Conservation (phyloP, 2,888 invertebrate species). For the Eupithecia subumbrata region DNA sequence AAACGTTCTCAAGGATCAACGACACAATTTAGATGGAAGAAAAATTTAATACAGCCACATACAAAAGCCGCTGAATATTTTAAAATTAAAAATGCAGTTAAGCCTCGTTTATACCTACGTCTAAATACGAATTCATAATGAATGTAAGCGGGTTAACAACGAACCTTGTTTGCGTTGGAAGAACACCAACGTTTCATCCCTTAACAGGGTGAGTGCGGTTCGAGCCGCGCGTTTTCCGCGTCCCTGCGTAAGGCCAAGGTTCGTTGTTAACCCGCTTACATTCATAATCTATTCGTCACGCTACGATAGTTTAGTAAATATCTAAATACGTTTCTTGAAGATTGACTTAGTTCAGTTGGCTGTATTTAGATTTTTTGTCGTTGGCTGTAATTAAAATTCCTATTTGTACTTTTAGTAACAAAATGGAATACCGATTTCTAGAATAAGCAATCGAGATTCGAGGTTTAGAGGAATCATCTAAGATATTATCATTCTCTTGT, state of each 20-base stretch:
- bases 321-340: neutral
- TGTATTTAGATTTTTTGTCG: neutral
- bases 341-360: neutral
- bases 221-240: too few relatives aligned
- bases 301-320: neutral
- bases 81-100: neutral
- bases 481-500: neutral
- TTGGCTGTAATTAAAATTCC: neutral
- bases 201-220: neutral
- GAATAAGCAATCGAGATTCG: neutral
- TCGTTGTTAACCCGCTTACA: neutral
- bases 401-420: neutral
- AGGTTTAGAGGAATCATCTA: neutral
- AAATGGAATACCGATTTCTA: neutral
- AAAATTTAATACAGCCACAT: neutral
- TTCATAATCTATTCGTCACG: neutral
- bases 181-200: too few relatives aligned
- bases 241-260: neutral
- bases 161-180: too few relatives aligned
- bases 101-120: conserved; percentile 1
- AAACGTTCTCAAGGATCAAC: neutral
- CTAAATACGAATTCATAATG: neutral
- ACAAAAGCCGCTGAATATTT: neutral
- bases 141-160: neutral
- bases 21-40: neutral